Evolutionary conservation across 2,113 vertebrate species (phyloP).

Genomic region (Thomomys bottae): DNA sequence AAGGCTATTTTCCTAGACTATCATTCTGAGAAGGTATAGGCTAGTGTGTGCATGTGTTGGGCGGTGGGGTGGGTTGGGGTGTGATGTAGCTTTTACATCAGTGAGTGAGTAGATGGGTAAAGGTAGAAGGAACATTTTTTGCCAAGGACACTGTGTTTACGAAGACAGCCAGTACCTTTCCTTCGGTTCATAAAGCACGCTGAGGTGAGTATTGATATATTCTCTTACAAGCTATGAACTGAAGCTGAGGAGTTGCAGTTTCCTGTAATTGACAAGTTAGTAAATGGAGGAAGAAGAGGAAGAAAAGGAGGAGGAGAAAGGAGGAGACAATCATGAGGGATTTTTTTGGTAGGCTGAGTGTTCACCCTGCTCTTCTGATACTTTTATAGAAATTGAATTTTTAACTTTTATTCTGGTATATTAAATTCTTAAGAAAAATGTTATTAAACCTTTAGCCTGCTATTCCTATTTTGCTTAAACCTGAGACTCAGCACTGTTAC

Average conservation of each 20-base stretch:
- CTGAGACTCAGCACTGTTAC: not conserved
- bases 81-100: not conserved
- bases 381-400: not conserved
- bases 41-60: not conserved
- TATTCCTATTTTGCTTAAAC: not conserved
- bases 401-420: not conserved
- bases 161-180: not conserved
- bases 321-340: too few relatives aligned
- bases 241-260: not conserved
- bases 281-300: not conserved
- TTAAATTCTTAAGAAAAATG: conserved; percentile 15
- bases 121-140: not conserved
- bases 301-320: not conserved
- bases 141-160: not conserved
- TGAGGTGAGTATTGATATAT: not conserved
- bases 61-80: not conserved
- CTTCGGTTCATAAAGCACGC: not conserved
- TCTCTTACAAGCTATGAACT: not conserved
- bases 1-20: conserved; percentile 8
- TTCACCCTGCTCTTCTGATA: not conserved
- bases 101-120: not conserved
- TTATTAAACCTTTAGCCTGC: not conserved
- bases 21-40: not conserved
- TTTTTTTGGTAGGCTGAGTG: not conserved
- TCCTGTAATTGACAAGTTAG: not conserved